phyloP scores from a whole-genome alignment of 2,888 invertebrate genomes.

The Metopia argyrocephala region DNA sequence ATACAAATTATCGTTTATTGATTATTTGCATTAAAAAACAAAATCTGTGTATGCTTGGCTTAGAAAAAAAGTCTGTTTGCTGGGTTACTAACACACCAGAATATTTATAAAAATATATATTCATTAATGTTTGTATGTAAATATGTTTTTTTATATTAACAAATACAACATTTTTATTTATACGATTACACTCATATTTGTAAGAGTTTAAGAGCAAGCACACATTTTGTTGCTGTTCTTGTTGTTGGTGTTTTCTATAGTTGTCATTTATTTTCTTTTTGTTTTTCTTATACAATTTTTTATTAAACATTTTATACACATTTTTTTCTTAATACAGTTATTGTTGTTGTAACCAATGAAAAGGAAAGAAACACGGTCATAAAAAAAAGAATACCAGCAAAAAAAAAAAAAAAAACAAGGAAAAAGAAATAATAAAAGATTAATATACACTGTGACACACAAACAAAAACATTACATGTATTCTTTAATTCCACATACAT shows the following conservation, averaged over 20 bases:
- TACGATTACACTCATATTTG: neutral
- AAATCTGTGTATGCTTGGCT: no score
- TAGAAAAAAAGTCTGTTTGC: no score
- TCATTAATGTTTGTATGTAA: neutral
- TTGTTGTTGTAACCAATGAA: conserved; percentile 51
- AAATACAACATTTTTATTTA: conserved; percentile 21
- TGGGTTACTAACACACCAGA: no score
- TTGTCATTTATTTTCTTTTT: neutral
- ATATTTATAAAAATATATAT: neutral
- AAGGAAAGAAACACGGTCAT: conserved; percentile 57
- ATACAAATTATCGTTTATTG: no score
- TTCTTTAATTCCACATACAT: neutral
- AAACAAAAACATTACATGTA: neutral
- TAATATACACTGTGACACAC: conserved; percentile 31
- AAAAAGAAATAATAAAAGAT: conserved; percentile 35
- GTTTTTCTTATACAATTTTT: conserved; percentile 48
- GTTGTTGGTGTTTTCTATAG: no score
- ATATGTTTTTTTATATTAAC: conserved; percentile 26
- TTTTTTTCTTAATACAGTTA: conserved; percentile 13
- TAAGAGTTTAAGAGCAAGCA: neutral
- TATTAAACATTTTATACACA: conserved; percentile 34
- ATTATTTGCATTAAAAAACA: no score
- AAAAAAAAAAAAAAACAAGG: neutral
- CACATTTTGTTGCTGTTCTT: conserved; percentile 9
- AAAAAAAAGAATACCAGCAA: conserved; percentile 33